phyloP scores from a whole-genome alignment of 2,797 vertebrate genomes.

The Thunnus albacares region DNA sequence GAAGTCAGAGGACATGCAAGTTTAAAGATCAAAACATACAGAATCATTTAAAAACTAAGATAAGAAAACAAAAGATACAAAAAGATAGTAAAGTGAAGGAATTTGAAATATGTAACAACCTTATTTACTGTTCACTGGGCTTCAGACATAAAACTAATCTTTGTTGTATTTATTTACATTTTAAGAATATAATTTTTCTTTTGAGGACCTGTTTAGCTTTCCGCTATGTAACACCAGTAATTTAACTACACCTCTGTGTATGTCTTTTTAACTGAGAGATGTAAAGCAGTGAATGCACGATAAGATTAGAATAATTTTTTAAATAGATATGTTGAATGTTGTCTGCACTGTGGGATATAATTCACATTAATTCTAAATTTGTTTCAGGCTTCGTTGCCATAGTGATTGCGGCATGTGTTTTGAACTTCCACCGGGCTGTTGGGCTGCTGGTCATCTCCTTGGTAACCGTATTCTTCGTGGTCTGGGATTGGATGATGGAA shows the following conservation, averaged over 20 bases:
- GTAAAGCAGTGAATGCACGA: background rate
- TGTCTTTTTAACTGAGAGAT: background rate
- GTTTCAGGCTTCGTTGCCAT: conserved; percentile 83
- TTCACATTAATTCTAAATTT: conserved; percentile 37
- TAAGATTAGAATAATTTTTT: background rate
- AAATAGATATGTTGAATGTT: conserved; percentile 1
- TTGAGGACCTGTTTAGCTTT: background rate
- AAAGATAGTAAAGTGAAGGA: background rate
- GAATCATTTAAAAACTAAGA: background rate
- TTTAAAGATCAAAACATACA: background rate
- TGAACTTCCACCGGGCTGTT: conserved; percentile 89
- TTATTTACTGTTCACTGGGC: background rate
- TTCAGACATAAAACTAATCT: background rate
- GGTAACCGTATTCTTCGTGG: conserved; percentile 84
- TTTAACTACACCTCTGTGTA: background rate
- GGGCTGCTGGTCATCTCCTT: conserved; percentile 87
- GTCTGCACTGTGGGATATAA: conserved; percentile 9
- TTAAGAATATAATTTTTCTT: background rate
- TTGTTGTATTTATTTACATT: conserved; percentile 1
- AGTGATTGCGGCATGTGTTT: conserved; percentile 86
- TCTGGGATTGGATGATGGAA: conserved; percentile 88
- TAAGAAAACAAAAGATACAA: background rate
- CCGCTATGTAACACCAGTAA: background rate
- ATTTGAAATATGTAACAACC: background rate
- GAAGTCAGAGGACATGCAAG: too few relatives aligned